Conservation (phyloP, 2,797 vertebrate genomes). For the Enteromius treurensis region DNA sequence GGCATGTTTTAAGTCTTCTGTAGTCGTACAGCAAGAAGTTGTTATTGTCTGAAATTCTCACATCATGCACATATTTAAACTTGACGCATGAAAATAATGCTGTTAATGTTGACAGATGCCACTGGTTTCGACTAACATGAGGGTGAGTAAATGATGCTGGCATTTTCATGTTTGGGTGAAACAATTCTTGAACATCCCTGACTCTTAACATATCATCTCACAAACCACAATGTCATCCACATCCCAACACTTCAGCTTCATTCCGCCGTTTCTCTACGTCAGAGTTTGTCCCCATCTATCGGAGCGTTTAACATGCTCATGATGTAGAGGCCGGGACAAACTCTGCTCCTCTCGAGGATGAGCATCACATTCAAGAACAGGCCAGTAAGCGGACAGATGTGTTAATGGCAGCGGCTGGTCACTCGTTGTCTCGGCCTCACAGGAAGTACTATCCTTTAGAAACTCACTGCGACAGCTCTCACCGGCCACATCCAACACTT, state of each 20-base stretch:
- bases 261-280: background rate
- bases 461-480: constrained; percentile 26
- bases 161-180: background rate
- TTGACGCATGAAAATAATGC: background rate
- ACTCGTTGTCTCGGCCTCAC: constrained; percentile 1
- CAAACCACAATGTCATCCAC: background rate
- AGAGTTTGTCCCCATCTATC: background rate
- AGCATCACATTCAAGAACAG: constrained; percentile 50
- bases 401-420: constrained; percentile 25
- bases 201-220: constrained; percentile 1
- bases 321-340: background rate
- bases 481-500: constrained; percentile 48
- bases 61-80: background rate
- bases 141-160: background rate
- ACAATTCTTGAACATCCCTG: background rate
- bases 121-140: background rate
- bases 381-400: background rate
- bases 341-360: background rate
- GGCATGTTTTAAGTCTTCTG: background rate
- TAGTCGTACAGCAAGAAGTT: background rate
- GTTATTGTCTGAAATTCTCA: background rate
- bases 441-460: constrained; percentile 40
- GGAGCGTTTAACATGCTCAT: background rate
- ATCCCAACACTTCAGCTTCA: background rate
- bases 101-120: background rate